These are phyloP conservation scores for Enteromius fasciolatus DNA, from an alignment of 2,797 vertebrate species.

Conservation along the genomic window DNA sequence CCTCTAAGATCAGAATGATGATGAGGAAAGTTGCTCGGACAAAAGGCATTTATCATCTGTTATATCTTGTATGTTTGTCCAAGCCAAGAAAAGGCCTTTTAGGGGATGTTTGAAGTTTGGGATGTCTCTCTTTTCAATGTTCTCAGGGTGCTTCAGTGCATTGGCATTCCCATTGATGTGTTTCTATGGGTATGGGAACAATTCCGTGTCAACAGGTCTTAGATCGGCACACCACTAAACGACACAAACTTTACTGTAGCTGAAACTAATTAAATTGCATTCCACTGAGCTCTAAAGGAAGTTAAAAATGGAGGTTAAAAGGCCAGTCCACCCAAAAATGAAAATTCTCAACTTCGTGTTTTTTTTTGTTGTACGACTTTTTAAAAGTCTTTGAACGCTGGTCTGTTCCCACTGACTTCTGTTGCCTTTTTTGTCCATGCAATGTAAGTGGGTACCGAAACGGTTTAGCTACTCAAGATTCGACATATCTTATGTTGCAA, in stretches of 20 bases:
- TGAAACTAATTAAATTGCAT: neutral
- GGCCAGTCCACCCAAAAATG: neutral
- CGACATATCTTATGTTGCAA: neutral
- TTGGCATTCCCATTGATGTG: constrained; percentile 11
- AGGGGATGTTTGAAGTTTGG: constrained; percentile 18
- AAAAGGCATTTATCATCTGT: constrained; percentile 36
- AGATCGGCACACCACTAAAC: constrained; percentile 12
- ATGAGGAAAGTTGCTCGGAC: constrained; percentile 12
- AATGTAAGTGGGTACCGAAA: neutral
- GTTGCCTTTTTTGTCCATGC: neutral
- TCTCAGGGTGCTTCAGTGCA: constrained; percentile 25
- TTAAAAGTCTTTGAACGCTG: neutral
- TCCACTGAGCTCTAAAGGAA: neutral
- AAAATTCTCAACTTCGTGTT: neutral
- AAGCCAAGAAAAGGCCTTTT: neutral
- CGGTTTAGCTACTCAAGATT: neutral
- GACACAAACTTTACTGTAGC: constrained; percentile 15
- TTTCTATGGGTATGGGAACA: constrained; percentile 48
- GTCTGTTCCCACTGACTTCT: neutral
- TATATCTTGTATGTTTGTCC: constrained; percentile 24
- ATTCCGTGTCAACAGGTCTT: constrained; percentile 24
- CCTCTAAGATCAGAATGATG: constrained; percentile 31
- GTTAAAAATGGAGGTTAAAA: neutral
- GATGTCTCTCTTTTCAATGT: constrained; percentile 9
- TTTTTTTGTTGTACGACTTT: neutral